Evolutionary conservation across 2,888 invertebrate genomes (phyloP).

Genomic region (Leptinotarsa juncta): DNA sequence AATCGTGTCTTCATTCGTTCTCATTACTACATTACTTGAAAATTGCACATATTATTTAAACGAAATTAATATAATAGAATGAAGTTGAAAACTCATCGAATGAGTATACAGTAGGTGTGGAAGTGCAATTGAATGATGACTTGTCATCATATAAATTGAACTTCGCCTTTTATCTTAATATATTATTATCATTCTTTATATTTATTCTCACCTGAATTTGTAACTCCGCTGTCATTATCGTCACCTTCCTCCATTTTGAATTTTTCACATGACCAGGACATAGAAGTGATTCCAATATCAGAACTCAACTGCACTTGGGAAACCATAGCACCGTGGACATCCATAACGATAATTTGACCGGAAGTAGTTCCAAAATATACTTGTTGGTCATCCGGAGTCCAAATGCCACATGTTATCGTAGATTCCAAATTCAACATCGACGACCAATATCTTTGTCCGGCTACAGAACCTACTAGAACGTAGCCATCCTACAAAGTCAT

Average conservation of each 20-base stretch:
- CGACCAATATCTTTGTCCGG: conserved; percentile 98
- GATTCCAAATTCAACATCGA: conserved; percentile 95
- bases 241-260: conserved; percentile 97
- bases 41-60: too few relatives aligned
- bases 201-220: conserved; percentile 63
- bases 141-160: too few relatives aligned
- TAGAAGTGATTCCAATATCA: conserved; percentile 87
- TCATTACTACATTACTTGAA: too few relatives aligned
- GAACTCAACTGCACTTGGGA: conserved; percentile 90
- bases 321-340: conserved; percentile 95
- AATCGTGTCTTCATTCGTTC: too few relatives aligned
- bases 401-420: conserved; percentile 95
- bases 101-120: too few relatives aligned
- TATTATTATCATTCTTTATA: not conserved
- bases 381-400: conserved; percentile 98
- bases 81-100: too few relatives aligned
- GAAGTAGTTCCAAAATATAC: conserved; percentile 96
- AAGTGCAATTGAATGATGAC: too few relatives aligned
- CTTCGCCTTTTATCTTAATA: too few relatives aligned
- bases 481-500: conserved; percentile 85
- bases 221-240: conserved; percentile 74
- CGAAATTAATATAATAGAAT: too few relatives aligned
- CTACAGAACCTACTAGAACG: conserved; percentile 96
- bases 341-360: conserved; percentile 96
- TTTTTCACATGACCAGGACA: conserved; percentile 98